phyloP scores from a whole-genome alignment of 2,113 vertebrate genomes.

The Octodon degus region DNA sequence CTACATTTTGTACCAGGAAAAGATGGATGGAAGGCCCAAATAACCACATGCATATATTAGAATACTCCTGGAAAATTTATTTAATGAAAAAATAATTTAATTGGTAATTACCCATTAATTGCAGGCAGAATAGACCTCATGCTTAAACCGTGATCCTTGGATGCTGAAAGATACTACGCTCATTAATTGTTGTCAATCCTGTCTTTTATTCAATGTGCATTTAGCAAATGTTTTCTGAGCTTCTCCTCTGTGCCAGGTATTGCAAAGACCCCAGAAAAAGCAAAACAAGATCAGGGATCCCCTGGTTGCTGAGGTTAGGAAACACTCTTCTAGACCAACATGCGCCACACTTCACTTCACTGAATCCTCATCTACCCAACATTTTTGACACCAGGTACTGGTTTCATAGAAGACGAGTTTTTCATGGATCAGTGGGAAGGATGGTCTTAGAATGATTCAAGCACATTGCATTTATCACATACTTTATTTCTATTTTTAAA shows the following conservation, averaged over 20 bases:
- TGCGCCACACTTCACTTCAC: background rate
- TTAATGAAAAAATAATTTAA: background rate
- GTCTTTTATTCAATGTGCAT: background rate
- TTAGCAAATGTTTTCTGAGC: background rate
- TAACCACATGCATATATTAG: background rate
- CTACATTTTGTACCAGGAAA: background rate
- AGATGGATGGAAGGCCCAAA: background rate
- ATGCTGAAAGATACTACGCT: background rate
- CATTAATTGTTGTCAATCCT: background rate
- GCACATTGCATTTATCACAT: background rate
- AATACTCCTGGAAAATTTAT: background rate
- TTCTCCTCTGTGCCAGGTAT: background rate
- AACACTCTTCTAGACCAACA: background rate
- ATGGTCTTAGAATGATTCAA: background rate
- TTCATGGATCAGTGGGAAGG: background rate
- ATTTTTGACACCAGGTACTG: background rate
- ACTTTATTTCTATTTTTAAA: background rate
- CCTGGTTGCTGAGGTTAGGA: background rate
- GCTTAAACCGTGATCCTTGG: background rate
- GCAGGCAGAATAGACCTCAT: background rate
- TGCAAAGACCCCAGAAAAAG: constrained; percentile 1
- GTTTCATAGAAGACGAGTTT: background rate
- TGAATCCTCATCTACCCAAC: background rate
- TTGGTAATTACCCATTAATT: background rate
- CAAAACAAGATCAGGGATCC: background rate